phyloP scores from a whole-genome alignment of 2,797 vertebrate genomes.

The Acrossocheilus wenchowensis region DNA sequence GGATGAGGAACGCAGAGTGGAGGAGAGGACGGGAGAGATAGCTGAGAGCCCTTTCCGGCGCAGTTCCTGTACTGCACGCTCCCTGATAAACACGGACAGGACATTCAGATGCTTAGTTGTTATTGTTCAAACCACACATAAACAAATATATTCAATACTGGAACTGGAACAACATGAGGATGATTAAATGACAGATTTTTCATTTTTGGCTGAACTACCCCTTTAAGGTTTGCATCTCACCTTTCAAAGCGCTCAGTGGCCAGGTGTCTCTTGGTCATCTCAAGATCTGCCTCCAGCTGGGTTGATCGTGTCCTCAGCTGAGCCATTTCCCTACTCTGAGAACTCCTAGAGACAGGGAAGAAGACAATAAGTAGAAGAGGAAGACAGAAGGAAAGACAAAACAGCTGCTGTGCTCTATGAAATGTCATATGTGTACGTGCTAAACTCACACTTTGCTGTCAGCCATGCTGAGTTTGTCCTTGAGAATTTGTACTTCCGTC shows the following conservation, averaged over 20 bases:
- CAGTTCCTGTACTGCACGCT: constrained; percentile 77
- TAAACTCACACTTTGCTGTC: constrained; percentile 79
- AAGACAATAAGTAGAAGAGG: background rate
- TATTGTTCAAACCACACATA: background rate
- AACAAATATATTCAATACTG: background rate
- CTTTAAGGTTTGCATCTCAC: constrained; percentile 59
- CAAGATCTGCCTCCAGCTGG: constrained; percentile 77
- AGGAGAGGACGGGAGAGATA: constrained; percentile 67
- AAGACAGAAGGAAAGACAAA: background rate
- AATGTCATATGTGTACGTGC: background rate
- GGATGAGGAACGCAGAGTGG: constrained; percentile 68
- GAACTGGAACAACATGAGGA: background rate
- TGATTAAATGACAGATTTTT: background rate
- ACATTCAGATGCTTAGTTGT: background rate
- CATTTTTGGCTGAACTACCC: background rate
- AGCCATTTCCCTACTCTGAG: constrained; percentile 72
- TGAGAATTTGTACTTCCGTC: constrained; percentile 78
- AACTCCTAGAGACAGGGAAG: constrained; percentile 49
- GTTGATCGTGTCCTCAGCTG: constrained; percentile 77
- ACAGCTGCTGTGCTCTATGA: background rate
- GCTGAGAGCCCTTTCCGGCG: constrained; percentile 69
- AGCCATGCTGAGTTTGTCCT: constrained; percentile 77
- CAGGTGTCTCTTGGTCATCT: constrained; percentile 80
- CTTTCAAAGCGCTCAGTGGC: constrained; percentile 81
- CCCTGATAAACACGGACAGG: constrained; percentile 67